Evolutionary conservation across 2,888 invertebrate genomes (phyloP).

Genomic region (Hanleya hanleyi): DNA sequence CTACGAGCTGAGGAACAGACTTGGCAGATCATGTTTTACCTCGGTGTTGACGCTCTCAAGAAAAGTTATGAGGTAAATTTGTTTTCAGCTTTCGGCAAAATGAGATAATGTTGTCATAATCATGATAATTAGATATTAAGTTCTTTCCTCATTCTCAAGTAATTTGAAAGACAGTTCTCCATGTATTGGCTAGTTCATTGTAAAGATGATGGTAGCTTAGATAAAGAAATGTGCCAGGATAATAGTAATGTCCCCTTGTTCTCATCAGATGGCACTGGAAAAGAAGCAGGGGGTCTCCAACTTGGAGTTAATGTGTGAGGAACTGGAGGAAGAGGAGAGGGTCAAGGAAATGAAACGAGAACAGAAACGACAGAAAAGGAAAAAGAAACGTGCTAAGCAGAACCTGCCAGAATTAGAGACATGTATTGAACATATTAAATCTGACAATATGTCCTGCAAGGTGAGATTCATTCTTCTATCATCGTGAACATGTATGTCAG

Average conservation of each 20-base stretch:
- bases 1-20: conserved; percentile 93
- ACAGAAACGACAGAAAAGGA: conserved; percentile 85
- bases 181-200: too few species aligned
- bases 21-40: conserved; percentile 93
- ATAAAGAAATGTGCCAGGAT: too few species aligned
- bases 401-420: neutral
- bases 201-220: too few species aligned
- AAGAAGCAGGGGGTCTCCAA: conserved; percentile 91
- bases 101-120: too few species aligned
- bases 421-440: conserved; percentile 14
- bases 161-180: too few species aligned
- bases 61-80: conserved; percentile 85
- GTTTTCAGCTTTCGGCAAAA: too few species aligned
- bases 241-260: too few species aligned
- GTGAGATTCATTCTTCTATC: conserved; percentile 29
- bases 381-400: conserved; percentile 65
- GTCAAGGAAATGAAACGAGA: conserved; percentile 89
- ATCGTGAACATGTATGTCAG: too few species aligned
- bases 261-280: conserved; percentile 89
- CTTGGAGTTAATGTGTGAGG: conserved; percentile 89
- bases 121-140: too few species aligned
- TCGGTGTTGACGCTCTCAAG: conserved; percentile 85
- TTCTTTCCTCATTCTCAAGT: too few species aligned
- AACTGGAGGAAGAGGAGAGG: conserved; percentile 89
- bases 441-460: conserved; percentile 33